phyloP scores from a whole-genome alignment of 2,797 vertebrate genomes.

The Melanotaenia maccullochi region DNA sequence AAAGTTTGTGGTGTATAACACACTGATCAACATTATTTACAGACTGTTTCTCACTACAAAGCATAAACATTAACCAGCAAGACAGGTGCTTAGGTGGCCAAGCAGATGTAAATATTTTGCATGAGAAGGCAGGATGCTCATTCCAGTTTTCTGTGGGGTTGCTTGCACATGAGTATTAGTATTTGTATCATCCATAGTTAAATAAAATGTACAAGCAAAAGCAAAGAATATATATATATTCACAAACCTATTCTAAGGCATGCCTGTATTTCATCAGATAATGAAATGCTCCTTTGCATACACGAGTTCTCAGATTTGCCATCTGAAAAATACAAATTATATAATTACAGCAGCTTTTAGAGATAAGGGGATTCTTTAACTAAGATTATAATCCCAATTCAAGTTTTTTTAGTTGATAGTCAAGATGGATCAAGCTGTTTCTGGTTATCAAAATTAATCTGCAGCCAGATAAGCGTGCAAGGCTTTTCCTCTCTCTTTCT shows the following conservation, averaged over 20 bases:
- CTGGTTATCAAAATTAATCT: slow-evolving; percentile 6
- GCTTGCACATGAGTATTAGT: slow-evolving; percentile 83
- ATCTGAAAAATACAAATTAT: neutral
- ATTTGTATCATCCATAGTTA: neutral
- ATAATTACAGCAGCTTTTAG: neutral
- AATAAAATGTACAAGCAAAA: neutral
- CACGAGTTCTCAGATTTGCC: neutral
- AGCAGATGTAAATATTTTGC: slow-evolving; percentile 16
- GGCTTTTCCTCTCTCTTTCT: slow-evolving; percentile 74
- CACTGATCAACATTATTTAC: slow-evolving; percentile 3
- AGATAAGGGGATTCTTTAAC: neutral
- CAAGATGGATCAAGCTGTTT: slow-evolving; percentile 1
- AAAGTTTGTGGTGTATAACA: neutral
- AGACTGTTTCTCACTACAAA: slow-evolving; percentile 4
- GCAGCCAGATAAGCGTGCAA: slow-evolving; percentile 32
- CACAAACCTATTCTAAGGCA: neutral
- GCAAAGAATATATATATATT: neutral
- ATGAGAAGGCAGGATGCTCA: neutral
- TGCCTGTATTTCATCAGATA: neutral
- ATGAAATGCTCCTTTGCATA: neutral
- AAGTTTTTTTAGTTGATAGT: neutral
- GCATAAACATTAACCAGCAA: slow-evolving; percentile 10
- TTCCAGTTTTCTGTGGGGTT: slow-evolving; percentile 62
- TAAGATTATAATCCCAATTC: neutral
- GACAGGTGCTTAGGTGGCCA: neutral